phyloP scores from a whole-genome alignment of 2,888 invertebrate species.

The Metallyticus violacea region DNA sequence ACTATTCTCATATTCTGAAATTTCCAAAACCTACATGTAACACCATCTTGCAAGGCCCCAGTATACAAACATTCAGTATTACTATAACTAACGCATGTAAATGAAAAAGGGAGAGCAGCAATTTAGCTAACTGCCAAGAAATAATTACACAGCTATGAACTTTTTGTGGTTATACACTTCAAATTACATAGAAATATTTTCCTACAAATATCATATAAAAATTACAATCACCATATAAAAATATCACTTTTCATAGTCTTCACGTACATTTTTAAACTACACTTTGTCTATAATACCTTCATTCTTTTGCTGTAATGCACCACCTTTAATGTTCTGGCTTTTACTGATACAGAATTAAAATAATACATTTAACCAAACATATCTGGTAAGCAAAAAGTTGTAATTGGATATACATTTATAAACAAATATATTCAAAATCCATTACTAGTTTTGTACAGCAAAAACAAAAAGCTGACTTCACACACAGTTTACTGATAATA shows the following conservation, averaged over 20 bases:
- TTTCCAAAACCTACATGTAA: background rate
- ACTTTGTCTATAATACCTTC: background rate
- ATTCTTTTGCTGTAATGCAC: background rate
- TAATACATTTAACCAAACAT: background rate
- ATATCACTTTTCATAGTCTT: background rate
- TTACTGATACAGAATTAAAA: background rate
- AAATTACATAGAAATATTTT: background rate
- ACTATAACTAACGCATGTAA: background rate
- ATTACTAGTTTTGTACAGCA: background rate
- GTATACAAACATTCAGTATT: background rate
- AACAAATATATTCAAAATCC: background rate
- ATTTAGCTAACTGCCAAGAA: background rate
- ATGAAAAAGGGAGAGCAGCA: background rate
- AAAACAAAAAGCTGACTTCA: background rate
- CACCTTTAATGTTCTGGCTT: background rate
- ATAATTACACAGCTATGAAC: background rate
- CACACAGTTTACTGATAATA: background rate
- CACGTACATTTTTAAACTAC: background rate
- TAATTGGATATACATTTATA: background rate
- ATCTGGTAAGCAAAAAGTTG: background rate
- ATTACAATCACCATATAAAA: constrained; percentile 7
- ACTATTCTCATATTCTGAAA: background rate
- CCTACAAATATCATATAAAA: constrained; percentile 6
- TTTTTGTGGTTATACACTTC: background rate
- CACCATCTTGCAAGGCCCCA: constrained; percentile 1